Conservation (phyloP, 1,140 invertebrate genomes). For the Plodia interpunctella region DNA sequence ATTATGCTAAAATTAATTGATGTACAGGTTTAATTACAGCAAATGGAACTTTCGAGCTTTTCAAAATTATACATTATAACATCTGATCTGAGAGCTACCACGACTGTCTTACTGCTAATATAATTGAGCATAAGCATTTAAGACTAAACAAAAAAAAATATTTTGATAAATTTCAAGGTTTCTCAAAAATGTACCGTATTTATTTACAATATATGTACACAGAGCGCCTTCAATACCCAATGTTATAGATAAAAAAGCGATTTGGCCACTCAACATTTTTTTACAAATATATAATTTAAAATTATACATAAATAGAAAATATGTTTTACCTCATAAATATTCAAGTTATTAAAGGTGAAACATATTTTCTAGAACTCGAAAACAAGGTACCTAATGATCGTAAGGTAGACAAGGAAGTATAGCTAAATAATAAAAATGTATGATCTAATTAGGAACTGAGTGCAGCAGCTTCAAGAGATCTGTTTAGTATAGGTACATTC, state of each 20-base stretch:
- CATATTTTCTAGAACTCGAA: conserved; percentile 51
- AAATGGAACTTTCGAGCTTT: conserved; percentile 25
- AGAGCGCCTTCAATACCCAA: conserved; percentile 37
- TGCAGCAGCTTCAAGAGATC: conserved; percentile 69
- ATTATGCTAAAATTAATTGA: conserved; percentile 48
- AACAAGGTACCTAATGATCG: conserved; percentile 25
- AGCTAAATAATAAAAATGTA: conserved; percentile 57
- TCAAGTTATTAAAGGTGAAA: conserved; percentile 43
- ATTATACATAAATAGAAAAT: conserved; percentile 53
- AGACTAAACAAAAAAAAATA: conserved; percentile 54
- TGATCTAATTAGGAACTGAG: conserved; percentile 75
- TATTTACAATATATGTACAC: conserved; percentile 76
- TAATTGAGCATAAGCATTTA: conserved; percentile 75
- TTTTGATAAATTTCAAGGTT: conserved; percentile 54
- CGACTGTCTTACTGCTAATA: conserved; percentile 55
- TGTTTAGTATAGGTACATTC: conserved; percentile 34
- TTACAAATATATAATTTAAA: conserved; percentile 41
- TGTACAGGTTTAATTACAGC: conserved; percentile 10
- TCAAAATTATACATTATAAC: conserved; percentile 18
- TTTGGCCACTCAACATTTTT: conserved; percentile 62
- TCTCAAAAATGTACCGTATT: conserved; percentile 63
- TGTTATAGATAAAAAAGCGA: conserved; percentile 37
- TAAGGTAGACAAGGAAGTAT: conserved; percentile 40
- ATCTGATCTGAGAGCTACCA: conserved; percentile 30
- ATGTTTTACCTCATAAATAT: conserved; percentile 46